phyloP scores from a whole-genome alignment of 2,113 vertebrate species.

The Seriola aureovittata region DNA sequence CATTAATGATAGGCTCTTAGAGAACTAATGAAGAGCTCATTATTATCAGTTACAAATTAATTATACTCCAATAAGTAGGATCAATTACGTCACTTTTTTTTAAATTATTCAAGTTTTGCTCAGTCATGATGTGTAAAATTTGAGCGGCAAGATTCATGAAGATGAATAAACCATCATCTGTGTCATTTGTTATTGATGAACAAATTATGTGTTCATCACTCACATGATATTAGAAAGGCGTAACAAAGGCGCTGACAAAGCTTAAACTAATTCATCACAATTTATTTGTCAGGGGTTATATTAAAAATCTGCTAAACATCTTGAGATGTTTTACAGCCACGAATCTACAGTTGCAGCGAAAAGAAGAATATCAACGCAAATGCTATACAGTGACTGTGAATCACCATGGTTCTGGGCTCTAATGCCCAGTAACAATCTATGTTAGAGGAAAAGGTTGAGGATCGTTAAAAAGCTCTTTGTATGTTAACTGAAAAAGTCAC shows the following conservation, averaged over 20 bases:
- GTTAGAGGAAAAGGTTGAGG: too few species aligned
- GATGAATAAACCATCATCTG: neutral
- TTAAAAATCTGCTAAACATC: neutral
- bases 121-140: neutral
- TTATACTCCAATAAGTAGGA: neutral
- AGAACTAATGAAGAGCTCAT: neutral
- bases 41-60: constrained; percentile 6
- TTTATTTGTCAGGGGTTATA: neutral
- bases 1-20: neutral
- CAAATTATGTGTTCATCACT: neutral
- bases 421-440: too few species aligned
- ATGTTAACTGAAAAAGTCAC: neutral
- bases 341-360: neutral
- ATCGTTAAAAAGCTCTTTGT: neutral
- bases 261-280: neutral
- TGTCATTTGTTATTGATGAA: neutral
- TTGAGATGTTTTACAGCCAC: neutral
- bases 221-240: neutral
- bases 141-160: neutral
- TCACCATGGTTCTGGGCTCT: neutral
- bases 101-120: neutral
- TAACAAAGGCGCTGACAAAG: neutral
- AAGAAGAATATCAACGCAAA: neutral
- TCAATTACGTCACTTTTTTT: neutral
- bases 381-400: neutral